Percentiles rank a stretch among this genome's conserved stretches.
phyloP scores from a whole-genome alignment of 1,140 invertebrate species.

The Caerostris darwini region DNA sequence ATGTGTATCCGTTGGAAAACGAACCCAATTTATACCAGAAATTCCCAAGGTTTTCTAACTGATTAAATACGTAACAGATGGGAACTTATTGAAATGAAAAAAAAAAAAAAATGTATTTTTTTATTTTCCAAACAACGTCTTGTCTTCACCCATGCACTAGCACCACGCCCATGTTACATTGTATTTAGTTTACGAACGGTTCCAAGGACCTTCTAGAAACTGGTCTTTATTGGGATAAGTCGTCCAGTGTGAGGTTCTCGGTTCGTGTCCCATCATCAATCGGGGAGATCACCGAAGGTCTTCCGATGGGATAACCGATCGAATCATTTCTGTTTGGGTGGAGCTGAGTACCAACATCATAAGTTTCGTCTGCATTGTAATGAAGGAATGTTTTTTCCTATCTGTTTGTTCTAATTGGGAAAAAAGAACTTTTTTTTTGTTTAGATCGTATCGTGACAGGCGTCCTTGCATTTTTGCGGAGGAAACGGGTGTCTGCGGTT shows the following conservation, averaged over 20 bases:
- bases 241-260: neutral
- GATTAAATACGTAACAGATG: conserved; percentile 25
- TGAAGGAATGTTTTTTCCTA: neutral
- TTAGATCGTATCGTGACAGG: neutral
- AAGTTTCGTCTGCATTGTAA: conserved; percentile 29
- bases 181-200: neutral
- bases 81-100: neutral
- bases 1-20: neutral
- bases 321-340: neutral
- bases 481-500: neutral
- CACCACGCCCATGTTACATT: conserved; percentile 9
- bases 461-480: neutral
- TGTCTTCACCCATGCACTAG: conserved; percentile 22
- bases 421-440: neutral
- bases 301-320: neutral
- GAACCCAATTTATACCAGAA: neutral
- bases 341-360: neutral
- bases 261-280: neutral
- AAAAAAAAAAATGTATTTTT: neutral
- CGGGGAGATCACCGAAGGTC: neutral
- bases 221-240: conserved; percentile 8
- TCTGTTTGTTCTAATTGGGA: neutral
- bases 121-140: neutral
- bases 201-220: neutral
- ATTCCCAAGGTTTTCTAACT: neutral